These are phyloP conservation scores for Melangyna quadrimaculata DNA, from an alignment of 2,888 invertebrate species.

Conservation along the genomic window DNA sequence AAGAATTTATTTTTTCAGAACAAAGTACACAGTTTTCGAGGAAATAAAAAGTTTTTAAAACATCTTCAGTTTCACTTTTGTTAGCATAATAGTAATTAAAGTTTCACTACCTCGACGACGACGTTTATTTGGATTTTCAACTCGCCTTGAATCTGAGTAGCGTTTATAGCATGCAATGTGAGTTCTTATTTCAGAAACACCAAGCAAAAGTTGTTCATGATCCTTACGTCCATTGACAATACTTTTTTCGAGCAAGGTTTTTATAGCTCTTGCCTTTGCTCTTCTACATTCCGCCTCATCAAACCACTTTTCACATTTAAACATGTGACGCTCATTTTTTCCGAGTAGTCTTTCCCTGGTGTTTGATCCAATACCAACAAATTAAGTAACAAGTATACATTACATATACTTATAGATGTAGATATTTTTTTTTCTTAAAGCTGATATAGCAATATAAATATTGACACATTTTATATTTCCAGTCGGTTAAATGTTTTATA, in stretches of 20 bases:
- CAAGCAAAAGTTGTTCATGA: background rate
- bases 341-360: too few species aligned
- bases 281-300: background rate
- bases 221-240: background rate
- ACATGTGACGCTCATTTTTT: too few species aligned
- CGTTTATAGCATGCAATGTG: background rate
- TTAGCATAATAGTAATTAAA: too few species aligned
- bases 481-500: too few species aligned
- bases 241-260: background rate
- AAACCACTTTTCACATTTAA: background rate
- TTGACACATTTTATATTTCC: too few species aligned
- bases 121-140: background rate
- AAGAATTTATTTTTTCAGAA: background rate
- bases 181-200: background rate
- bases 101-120: background rate
- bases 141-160: background rate
- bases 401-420: too few species aligned
- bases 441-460: too few species aligned
- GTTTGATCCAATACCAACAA: too few species aligned
- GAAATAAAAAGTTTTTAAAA: background rate
- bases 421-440: too few species aligned
- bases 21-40: background rate
- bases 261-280: background rate
- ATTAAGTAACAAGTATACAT: too few species aligned
- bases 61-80: background rate